A percentile compares a stretch with the other conserved stretches of the same genome.
phyloP scores from a whole-genome alignment of 2,113 vertebrate species.

The Caracal caracal region DNA sequence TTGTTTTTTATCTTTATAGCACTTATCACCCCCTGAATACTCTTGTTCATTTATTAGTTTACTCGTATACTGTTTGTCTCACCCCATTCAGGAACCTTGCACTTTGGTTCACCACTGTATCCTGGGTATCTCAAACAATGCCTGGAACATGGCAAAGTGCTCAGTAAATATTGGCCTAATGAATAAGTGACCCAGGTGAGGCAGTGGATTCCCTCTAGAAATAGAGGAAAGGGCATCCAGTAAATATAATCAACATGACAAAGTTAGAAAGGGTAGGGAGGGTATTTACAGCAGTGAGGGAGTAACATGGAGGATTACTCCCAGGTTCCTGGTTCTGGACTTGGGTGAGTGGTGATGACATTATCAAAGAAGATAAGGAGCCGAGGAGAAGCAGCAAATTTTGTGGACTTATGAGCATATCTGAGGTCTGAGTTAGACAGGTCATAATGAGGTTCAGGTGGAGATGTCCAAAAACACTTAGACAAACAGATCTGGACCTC shows the following conservation, averaged over 20 bases:
- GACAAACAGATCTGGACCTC: background rate
- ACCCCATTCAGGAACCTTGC: background rate
- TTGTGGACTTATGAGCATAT: background rate
- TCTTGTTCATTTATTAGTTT: constrained; percentile 8
- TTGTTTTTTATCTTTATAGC: background rate
- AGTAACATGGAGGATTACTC: background rate
- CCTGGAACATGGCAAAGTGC: background rate
- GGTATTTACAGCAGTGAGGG: background rate
- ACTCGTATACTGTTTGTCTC: background rate
- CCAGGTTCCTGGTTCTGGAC: background rate
- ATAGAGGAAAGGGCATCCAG: background rate
- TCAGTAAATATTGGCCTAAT: constrained; percentile 39
- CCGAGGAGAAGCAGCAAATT: background rate
- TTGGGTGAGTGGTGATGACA: background rate
- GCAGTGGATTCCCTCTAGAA: background rate
- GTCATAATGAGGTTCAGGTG: background rate
- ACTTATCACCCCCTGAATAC: background rate
- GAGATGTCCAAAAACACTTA: background rate
- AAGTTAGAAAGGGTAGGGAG: background rate
- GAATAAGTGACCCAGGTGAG: constrained; percentile 32
- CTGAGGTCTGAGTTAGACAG: background rate
- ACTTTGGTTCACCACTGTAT: background rate
- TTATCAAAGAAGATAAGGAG: background rate
- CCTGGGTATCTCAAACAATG: constrained; percentile 22
- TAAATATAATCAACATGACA: background rate